A percentile compares a stretch with the other conserved stretches of the same genome.
Evolutionary conservation across 1,140 invertebrate genomes (phyloP).

Genomic region (Aplysia californica): DNA sequence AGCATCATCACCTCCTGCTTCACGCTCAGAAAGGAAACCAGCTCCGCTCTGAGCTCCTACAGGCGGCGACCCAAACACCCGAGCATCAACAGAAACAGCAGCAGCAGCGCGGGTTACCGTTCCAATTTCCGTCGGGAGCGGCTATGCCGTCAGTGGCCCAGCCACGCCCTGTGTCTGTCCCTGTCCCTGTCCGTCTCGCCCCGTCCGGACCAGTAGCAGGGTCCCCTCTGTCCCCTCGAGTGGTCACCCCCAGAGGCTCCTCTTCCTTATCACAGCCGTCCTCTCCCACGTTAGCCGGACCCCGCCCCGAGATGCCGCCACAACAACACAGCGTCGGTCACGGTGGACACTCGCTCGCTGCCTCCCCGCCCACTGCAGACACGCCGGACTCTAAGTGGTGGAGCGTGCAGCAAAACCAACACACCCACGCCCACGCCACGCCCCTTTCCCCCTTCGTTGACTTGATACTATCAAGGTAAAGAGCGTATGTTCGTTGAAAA

Average conservation of each 20-base stretch:
- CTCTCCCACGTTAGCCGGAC: not conserved
- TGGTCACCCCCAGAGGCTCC: conserved; percentile 4
- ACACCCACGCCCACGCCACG: not conserved
- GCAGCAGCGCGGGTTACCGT: not conserved
- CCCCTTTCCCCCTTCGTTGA: too few relatives aligned
- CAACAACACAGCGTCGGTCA: not conserved
- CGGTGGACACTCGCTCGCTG: too few relatives aligned
- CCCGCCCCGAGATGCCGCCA: not conserved
- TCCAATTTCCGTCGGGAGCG: not conserved
- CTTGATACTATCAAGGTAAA: too few relatives aligned
- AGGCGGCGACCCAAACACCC: not conserved
- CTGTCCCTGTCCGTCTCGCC: not conserved
- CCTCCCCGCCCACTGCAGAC: too few relatives aligned
- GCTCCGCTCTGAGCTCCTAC: not conserved
- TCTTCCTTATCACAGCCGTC: conserved; percentile 6
- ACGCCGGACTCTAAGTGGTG: too few relatives aligned
- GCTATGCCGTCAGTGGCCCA: not conserved
- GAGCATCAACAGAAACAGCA: not conserved
- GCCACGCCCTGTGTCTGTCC: not conserved
- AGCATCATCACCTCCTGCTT: not conserved
- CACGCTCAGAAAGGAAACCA: not conserved
- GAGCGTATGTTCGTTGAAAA: too few relatives aligned
- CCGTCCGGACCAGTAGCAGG: not conserved
- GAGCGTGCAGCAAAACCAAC: not conserved
- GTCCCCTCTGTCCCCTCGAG: not conserved